These are phyloP conservation scores for Troides helena DNA, from an alignment of 2,888 invertebrate species.

Conservation along the genomic window DNA sequence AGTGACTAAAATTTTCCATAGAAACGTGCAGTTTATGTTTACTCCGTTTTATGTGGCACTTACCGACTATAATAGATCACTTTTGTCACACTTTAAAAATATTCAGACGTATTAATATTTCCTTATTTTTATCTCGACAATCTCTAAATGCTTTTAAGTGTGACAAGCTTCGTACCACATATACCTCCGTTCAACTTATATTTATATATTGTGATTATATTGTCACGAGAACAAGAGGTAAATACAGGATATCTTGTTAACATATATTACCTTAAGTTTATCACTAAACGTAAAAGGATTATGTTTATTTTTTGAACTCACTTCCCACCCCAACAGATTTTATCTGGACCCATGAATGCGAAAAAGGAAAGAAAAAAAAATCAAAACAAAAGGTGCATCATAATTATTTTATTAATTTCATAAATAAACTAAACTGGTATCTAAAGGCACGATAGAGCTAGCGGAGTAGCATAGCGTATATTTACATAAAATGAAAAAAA, in stretches of 20 bases:
- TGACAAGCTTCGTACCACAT: slow-evolving; percentile 9
- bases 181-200: background rate
- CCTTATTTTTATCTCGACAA: too few species aligned
- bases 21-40: too few species aligned
- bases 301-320: slow-evolving; percentile 9
- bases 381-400: slow-evolving; percentile 59
- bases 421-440: slow-evolving; percentile 76
- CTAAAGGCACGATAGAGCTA: slow-evolving; percentile 66
- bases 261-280: slow-evolving; percentile 5
- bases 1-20: too few species aligned
- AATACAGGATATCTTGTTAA: slow-evolving; percentile 35
- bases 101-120: too few species aligned
- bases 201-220: slow-evolving; percentile 45
- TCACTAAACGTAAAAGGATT: slow-evolving; percentile 13
- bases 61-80: too few species aligned
- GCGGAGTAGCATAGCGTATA: slow-evolving; percentile 67
- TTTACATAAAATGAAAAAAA: slow-evolving; percentile 66
- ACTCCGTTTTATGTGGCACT: too few species aligned
- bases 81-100: too few species aligned
- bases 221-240: slow-evolving; percentile 65
- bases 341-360: slow-evolving; percentile 31
- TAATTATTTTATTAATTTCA: slow-evolving; percentile 72
- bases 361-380: slow-evolving; percentile 39
- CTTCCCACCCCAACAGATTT: slow-evolving; percentile 4
- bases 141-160: background rate